Conservation (phyloP, 2,113 vertebrate species). For the Mus pahari region DNA sequence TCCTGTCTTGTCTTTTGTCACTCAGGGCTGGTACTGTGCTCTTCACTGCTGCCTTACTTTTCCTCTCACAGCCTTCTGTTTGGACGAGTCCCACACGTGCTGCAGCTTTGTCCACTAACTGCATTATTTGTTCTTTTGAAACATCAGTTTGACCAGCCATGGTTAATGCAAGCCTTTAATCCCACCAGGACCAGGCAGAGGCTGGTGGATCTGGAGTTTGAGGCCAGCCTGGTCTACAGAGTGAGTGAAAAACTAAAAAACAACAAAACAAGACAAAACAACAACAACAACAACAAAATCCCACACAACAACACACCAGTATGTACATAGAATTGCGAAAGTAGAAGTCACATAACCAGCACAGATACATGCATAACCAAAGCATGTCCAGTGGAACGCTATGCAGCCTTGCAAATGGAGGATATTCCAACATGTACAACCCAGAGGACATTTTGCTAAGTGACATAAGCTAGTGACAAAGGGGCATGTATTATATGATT, state of each 20-base stretch:
- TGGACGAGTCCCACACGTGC: not conserved
- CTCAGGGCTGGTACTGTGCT: fast-evolving
- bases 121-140: slow-evolving; percentile 10
- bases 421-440: not conserved
- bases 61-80: not conserved
- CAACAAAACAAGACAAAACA: not conserved
- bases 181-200: not conserved
- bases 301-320: too few relatives aligned
- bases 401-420: not conserved
- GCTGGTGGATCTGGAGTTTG: not conserved
- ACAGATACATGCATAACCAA: not conserved
- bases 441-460: not conserved
- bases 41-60: not conserved
- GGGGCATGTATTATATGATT: not conserved
- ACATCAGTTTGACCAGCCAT: not conserved
- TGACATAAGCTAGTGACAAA: not conserved
- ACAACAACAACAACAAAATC: too few relatives aligned
- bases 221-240: not conserved
- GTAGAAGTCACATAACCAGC: not conserved
- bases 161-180: not conserved
- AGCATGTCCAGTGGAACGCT: not conserved
- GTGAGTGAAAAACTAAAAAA: not conserved
- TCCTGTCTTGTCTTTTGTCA: not conserved
- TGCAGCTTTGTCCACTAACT: not conserved
- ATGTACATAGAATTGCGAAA: not conserved